Evolutionary conservation across 2,113 vertebrate genomes (phyloP), one percentile per base, ranked within the genome.

Genomic region (Chaetorhynchus papuensis): DNA sequence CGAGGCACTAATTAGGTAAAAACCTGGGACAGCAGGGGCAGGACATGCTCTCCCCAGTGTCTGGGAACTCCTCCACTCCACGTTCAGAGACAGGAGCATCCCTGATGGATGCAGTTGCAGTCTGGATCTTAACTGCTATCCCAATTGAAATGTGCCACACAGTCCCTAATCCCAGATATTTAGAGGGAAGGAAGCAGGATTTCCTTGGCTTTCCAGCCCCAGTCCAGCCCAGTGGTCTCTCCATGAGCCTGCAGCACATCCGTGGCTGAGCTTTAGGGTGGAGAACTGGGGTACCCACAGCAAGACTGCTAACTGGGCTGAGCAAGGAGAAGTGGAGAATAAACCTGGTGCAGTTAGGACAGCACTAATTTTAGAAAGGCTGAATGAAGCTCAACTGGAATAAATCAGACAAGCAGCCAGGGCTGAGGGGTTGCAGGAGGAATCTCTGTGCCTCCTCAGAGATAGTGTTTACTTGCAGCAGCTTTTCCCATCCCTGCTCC

Each of bases 41-140:
- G 80, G 21, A 68, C 5, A 8, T 6, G 3, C 12, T 61, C 31
- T 61, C 15, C 24, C 4, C 7, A 2, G 13, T 1, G 0, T 2
- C 3, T 18, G 33, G 24, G 44, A 64, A 4, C 15, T 41, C 26
- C 35, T 72, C 11, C 42, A 9, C 41, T 57, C 35, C 57, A 59
- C 9, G 2, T n/a, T 7, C 12, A 11, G 4, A 1, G 17, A 17
- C 68, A 81, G 13, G 19, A 74, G 27, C 49, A 72, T 31, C 37
- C 45, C 66, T 45, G 45, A 45, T 6, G 12, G 42, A 42, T 33
- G 26, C 26, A 8, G 15, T 37, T 33, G 26, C 26, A 8, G 15
- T 37, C 47, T 41, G 44, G 24, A 13, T 54, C 49, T 49, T 8
- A 17, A 28, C 66, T 52, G 33, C 11, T 8, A 31, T 31, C 19